Percentiles rank a stretch among this genome's conserved stretches.
Conservation (phyloP, 1,140 invertebrate genomes). For the Aphis craccivora region DNA sequence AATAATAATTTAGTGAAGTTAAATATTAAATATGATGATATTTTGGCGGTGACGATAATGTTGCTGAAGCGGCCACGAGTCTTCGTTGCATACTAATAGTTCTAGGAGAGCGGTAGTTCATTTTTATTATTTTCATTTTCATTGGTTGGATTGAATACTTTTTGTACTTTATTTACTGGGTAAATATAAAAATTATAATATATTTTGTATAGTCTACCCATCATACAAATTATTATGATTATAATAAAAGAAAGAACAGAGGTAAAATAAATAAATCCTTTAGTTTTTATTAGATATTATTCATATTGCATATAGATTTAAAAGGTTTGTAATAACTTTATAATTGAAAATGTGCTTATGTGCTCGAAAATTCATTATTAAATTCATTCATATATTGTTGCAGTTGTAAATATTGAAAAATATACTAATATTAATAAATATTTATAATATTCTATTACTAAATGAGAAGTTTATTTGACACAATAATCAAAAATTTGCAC, state of each 20-base stretch:
- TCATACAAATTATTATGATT: neutral
- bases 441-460: neutral
- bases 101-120: neutral
- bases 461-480: neutral
- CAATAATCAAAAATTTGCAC: neutral
- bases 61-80: neutral
- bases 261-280: neutral
- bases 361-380: neutral
- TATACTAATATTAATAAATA: too few relatives aligned
- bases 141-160: neutral
- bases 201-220: neutral
- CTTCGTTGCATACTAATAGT: neutral
- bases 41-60: neutral
- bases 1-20: neutral
- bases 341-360: neutral
- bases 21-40: neutral
- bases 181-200: neutral
- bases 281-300: neutral
- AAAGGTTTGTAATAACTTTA: neutral
- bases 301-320: neutral
- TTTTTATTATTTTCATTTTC: conserved; percentile 19
- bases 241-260: neutral
- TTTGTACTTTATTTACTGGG: neutral
- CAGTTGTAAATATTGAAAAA: neutral
- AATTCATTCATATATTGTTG: neutral